Evolutionary conservation across 2,888 invertebrate genomes (phyloP).

Genomic region (Clitarchus hookeri): DNA sequence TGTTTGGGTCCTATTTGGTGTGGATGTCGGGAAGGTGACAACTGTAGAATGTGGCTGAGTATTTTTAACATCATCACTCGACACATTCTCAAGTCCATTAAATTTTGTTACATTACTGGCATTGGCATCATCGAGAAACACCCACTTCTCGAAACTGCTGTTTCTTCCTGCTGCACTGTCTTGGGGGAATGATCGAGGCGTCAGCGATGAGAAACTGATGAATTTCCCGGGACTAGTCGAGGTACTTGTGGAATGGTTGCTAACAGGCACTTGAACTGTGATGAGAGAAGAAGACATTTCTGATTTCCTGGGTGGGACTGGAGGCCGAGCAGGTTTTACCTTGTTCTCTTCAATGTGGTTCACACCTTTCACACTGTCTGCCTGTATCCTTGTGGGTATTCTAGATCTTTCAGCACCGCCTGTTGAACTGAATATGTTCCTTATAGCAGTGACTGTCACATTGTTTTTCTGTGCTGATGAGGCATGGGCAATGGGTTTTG

Average conservation of each 20-base stretch:
- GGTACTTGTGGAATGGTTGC: slow-evolving; percentile 23
- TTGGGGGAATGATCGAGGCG: slow-evolving; percentile 43
- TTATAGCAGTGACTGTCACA: slow-evolving; percentile 47
- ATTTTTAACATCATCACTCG: slow-evolving; percentile 41
- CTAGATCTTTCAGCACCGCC: slow-evolving; percentile 43
- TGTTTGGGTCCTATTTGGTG: slow-evolving; percentile 50
- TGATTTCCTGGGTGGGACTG: slow-evolving; percentile 57
- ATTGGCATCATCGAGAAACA: slow-evolving; percentile 50
- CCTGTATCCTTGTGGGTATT: slow-evolving; percentile 46
- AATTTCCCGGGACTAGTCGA: slow-evolving; percentile 32
- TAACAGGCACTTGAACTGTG: slow-evolving; percentile 30
- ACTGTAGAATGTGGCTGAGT: slow-evolving; percentile 43
- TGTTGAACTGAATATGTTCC: slow-evolving; percentile 53
- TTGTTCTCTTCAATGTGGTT: slow-evolving; percentile 43
- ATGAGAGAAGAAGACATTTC: slow-evolving; percentile 48
- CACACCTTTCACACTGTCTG: slow-evolving; percentile 41
- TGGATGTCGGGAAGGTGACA: slow-evolving; percentile 44
- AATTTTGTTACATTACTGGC: slow-evolving; percentile 42
- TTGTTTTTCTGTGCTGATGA: slow-evolving; percentile 39
- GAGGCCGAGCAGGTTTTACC: slow-evolving; percentile 54
- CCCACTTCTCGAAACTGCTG: slow-evolving; percentile 53
- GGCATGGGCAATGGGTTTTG: neutral
- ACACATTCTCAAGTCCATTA: slow-evolving; percentile 43
- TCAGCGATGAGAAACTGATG: slow-evolving; percentile 37
- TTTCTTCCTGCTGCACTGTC: slow-evolving; percentile 44